phyloP scores from a whole-genome alignment of 2,797 vertebrate genomes.

The Odontamblyopus rebecca region DNA sequence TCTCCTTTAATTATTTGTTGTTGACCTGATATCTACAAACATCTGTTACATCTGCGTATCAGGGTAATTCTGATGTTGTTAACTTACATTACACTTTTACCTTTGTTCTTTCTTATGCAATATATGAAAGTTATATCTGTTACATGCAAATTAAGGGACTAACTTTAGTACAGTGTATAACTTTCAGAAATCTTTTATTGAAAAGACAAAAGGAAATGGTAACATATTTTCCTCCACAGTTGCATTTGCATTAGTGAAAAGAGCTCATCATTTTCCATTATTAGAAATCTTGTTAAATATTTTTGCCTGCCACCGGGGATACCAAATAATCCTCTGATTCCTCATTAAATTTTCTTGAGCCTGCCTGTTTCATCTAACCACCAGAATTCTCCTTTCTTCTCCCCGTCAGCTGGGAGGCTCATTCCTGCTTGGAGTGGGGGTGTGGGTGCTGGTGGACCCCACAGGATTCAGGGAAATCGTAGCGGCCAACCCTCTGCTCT shows the following conservation, averaged over 20 bases:
- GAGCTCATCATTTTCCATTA: conserved; percentile 23
- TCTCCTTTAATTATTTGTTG: no score
- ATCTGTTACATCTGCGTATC: no score
- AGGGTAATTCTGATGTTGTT: no score
- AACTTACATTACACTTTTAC: no score
- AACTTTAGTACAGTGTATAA: not conserved
- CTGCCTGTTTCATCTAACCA: conserved; percentile 35
- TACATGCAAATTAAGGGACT: no score
- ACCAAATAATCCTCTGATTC: conserved; percentile 22
- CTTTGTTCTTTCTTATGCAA: no score
- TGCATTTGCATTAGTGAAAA: conserved; percentile 21
- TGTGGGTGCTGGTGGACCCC: conserved; percentile 95
- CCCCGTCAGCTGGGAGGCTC: conserved; percentile 86
- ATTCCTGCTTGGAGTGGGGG: conserved; percentile 90
- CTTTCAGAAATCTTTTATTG: no score
- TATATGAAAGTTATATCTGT: no score
- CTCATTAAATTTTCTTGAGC: conserved; percentile 33
- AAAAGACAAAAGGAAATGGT: no score
- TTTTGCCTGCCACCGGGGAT: conserved; percentile 23
- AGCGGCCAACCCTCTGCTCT: conserved; percentile 89
- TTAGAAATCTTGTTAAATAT: conserved; percentile 34
- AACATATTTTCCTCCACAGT: not conserved
- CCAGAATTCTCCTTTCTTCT: conserved; percentile 11
- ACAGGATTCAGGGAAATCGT: conserved; percentile 94
- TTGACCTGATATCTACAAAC: no score